Evolutionary conservation across 2,888 invertebrate genomes (phyloP), one percentile per base, ranked within the genome.

Genomic region (Colletes collaris): DNA sequence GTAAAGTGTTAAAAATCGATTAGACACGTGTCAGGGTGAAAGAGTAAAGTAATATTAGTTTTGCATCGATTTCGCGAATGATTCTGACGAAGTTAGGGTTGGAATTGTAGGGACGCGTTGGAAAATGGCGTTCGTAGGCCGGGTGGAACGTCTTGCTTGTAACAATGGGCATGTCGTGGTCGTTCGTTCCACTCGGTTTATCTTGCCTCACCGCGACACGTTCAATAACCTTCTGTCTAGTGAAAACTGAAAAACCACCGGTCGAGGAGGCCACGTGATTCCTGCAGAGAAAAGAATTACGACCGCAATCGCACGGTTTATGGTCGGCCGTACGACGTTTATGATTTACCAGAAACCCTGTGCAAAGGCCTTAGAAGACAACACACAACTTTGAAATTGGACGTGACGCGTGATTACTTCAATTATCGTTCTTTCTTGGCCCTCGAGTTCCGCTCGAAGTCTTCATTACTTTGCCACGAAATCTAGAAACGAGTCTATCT

Each of bases 121-220:
- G 63, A 63, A 75, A 68, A 19, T 37, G 37, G n/a, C 44, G 46
- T 56, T 19, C 59, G 46, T 52, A 55, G 59, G 16, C 40, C 46
- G 16, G 16, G n/a, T 50, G 76, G 35, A 68, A 71, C 71, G 50
- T 56, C 55, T 73, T 66, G 66, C 63, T 55, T 13, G 0, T 59
- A 70, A 76, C 81, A 81, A 81, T 81, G 72, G 65, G 56, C 67
- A 66, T 69, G 81, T 76, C 68, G 67, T 10, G 35, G 81, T 59
- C 59, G 76, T 81, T 81, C 69, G 81, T 81, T 81, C 81, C 81
- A 53, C 58, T 73, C 76, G 76, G 81, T 73, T 82, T 73, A 69
- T 27, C 81, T 65, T 53, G 67, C 55, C 13, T 37, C 56, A 56
- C 58, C 63, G 55, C 72, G 76, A 82, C 76, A 69, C 76, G 81